These are phyloP conservation scores for Camponotus vicinus DNA, from an alignment of 1,140 invertebrate genomes.

Conservation along the genomic window DNA sequence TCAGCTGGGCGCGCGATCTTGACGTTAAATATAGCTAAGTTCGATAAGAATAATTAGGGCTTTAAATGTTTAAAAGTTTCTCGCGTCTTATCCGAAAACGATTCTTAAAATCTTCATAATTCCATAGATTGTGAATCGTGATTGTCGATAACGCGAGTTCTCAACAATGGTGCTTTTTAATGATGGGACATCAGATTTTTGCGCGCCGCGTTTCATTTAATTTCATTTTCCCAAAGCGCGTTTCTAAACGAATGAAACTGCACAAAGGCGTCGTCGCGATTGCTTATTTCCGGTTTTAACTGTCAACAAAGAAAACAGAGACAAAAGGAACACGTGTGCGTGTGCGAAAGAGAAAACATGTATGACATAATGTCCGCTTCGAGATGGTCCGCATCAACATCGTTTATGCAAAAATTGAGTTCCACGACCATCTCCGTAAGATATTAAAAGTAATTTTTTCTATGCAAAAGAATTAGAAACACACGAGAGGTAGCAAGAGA, in stretches of 20 bases:
- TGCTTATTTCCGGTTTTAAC: constrained; percentile 58
- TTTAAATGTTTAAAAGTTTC: background rate
- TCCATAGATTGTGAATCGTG: too few relatives aligned
- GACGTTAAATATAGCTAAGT: background rate
- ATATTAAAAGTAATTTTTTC: constrained; percentile 15
- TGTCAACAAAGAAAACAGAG: constrained; percentile 4
- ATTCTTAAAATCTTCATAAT: too few relatives aligned
- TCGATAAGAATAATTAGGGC: background rate
- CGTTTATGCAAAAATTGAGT: constrained; percentile 33
- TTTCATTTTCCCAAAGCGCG: background rate
- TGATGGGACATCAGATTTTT: too few relatives aligned
- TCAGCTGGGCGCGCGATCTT: background rate
- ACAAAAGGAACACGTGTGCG: background rate
- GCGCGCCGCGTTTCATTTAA: too few relatives aligned
- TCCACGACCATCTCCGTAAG: background rate
- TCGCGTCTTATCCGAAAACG: background rate
- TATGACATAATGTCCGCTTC: background rate
- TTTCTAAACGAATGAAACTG: background rate
- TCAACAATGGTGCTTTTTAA: too few relatives aligned
- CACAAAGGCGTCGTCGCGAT: constrained; percentile 59
- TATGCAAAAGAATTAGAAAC: background rate
- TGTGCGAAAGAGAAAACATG: background rate
- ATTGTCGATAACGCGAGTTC: too few relatives aligned
- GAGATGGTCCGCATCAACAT: background rate
- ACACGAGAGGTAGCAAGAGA: background rate